These are phyloP conservation scores for Sarcophaga rosellei DNA, from an alignment of 2,888 invertebrate genomes.

Conservation along the genomic window DNA sequence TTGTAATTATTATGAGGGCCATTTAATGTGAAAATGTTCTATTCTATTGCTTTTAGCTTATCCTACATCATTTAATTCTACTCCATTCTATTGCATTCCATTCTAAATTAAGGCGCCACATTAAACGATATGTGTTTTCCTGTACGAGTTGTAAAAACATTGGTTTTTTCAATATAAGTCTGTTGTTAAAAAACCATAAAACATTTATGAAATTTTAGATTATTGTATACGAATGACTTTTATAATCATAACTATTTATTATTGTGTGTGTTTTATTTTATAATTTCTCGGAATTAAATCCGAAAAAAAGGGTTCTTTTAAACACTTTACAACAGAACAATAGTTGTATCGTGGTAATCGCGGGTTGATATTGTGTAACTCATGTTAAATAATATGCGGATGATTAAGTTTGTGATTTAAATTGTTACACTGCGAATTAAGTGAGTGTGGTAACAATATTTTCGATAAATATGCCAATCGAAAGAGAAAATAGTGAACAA, in stretches of 20 bases:
- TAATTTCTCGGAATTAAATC: conserved; percentile 33
- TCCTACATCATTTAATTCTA: background rate
- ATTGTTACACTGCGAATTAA: background rate
- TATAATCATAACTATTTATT: conserved; percentile 33
- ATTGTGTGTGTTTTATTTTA: conserved; percentile 11
- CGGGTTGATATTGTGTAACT: background rate
- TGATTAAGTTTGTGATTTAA: background rate
- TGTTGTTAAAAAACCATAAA: conserved; percentile 34
- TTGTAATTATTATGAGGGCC: background rate
- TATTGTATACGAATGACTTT: conserved; percentile 25
- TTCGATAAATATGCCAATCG: too few species aligned
- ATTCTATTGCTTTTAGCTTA: background rate
- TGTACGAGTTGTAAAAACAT: conserved; percentile 6
- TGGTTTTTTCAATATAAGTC: background rate
- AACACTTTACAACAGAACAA: background rate
- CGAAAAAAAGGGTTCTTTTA: conserved; percentile 25
- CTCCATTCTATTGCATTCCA: background rate
- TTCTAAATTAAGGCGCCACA: conserved; percentile 38
- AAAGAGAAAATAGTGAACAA: too few species aligned
- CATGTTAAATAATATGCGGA: background rate
- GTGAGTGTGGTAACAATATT: background rate
- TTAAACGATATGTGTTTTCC: conserved; percentile 6
- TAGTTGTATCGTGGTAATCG: background rate
- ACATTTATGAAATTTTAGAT: conserved; percentile 56
- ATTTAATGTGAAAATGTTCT: background rate